Conservation (phyloP, 2,113 vertebrate species). For the Epinephelus cyanopodus region DNA sequence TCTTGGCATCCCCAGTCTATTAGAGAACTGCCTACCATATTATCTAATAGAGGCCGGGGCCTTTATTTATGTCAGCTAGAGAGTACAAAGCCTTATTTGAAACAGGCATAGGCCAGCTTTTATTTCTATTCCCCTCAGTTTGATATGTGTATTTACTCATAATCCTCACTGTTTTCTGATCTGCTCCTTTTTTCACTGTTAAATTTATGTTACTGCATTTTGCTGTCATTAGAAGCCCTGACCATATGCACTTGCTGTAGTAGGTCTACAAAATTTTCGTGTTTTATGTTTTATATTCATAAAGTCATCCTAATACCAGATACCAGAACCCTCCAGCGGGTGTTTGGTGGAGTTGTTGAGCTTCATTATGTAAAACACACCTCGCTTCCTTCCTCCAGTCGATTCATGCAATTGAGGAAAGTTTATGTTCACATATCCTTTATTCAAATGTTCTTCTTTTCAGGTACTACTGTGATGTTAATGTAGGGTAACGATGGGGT, state of each 20-base stretch:
- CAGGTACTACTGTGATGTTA: neutral
- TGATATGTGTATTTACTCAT: too few relatives aligned
- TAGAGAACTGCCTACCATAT: neutral
- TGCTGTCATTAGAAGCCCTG: neutral
- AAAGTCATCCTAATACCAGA: neutral
- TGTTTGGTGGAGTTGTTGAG: neutral
- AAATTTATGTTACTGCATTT: neutral
- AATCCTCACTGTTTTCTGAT: too few relatives aligned
- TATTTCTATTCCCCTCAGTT: neutral
- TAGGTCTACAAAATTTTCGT: neutral
- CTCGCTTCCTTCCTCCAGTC: neutral
- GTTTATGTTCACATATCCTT: neutral
- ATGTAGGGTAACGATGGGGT: neutral
- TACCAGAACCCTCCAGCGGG: neutral
- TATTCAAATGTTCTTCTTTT: neutral
- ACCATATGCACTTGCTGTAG: too few relatives aligned
- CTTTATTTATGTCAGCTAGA: too few relatives aligned
- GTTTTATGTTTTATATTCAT: neutral
- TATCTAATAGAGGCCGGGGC: too few relatives aligned
- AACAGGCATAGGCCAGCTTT: neutral
- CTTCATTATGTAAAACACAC: neutral
- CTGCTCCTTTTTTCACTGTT: neutral
- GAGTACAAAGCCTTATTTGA: too few relatives aligned
- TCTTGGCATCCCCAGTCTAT: neutral
- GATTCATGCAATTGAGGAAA: neutral